Base-by-base conservation (phyloP, 2,113 vertebrate genomes). In the Henicopernis longicauda region DNA sequence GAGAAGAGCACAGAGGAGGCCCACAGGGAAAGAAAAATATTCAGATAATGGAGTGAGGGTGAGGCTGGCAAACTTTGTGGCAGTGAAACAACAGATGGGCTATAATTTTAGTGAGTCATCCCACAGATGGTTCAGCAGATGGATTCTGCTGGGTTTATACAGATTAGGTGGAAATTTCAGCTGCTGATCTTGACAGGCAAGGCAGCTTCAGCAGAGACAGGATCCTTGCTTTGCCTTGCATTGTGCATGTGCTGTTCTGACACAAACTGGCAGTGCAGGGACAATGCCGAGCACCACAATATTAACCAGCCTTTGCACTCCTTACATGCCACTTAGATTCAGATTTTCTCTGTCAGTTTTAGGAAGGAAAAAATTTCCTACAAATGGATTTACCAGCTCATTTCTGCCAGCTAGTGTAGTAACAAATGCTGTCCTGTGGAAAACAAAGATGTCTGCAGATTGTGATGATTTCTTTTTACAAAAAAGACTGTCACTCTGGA, bases 81-180 rank as follows among this genome's bases (percentile, higher is more conserved):
- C 86, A 95, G 74, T 65, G 95, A 94, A 97, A 97, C 86, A 97
- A 82, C 98, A 98, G 98, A 98, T 98, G 98, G 97, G 42, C 54
- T 82, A 49, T 92, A 90, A 96, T 97, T 97, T 96, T 89, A 95
- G 92, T 89, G 91, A 97, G 91, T 95, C 32, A 55, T 97, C 91
- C 93, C 88, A 88, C 98, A 98, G 98, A 98, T 97, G 98, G 97
- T 89, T 97, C 82, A 97, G 96, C 98, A 98, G 97, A 98, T 98
- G 98, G 97, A 96, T 97, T 96, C 97, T 97, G 96, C 94, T 29
- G 80, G 86, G 92, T 97, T 98, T 90, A 95, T 94, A 95, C 94
- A 97, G 94, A 89, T 97, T 97, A 89, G 96, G 96, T 95, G 83
- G 94, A 96, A 94, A 95, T 97, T 96, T 97, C 97, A 97, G 69